Percentiles rank a stretch among this genome's conserved stretches.
Conservation (phyloP, 2,797 vertebrate genomes). For the Sphaeramia orbicularis region DNA sequence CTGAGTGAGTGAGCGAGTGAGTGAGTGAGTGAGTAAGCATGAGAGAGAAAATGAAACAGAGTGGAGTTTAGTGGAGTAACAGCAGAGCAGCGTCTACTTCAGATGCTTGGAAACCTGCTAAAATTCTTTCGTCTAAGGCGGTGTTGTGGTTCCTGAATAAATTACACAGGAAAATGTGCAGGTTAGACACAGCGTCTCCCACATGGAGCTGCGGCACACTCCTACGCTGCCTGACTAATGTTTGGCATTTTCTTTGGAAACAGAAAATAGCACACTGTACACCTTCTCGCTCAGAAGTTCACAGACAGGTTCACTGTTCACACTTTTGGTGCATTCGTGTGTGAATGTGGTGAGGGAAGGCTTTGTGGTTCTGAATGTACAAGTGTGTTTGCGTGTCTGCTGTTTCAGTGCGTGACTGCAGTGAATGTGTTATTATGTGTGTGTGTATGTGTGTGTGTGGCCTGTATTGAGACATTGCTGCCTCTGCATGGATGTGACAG, state of each 20-base stretch:
- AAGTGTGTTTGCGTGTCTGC: slow-evolving; percentile 1
- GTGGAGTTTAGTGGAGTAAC: slow-evolving; percentile 32
- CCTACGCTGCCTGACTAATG: slow-evolving; percentile 70
- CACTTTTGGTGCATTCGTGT: slow-evolving; percentile 11
- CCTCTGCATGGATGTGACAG: slow-evolving; percentile 81
- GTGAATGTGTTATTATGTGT: slow-evolving; percentile 16
- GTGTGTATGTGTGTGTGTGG: slow-evolving; percentile 21
- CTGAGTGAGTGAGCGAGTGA: not conserved
- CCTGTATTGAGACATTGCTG: slow-evolving; percentile 28
- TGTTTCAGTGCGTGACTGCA: slow-evolving; percentile 12
- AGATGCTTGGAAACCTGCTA: slow-evolving; percentile 21
- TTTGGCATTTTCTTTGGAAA: slow-evolving; percentile 50
- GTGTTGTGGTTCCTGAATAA: slow-evolving; percentile 34
- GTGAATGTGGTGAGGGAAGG: slow-evolving; percentile 12
- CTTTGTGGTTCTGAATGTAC: slow-evolving; percentile 1
- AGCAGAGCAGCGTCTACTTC: slow-evolving; percentile 5
- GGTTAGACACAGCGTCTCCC: slow-evolving; percentile 54
- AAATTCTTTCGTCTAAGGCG: slow-evolving; percentile 20
- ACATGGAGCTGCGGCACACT: slow-evolving; percentile 40
- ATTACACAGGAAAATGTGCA: slow-evolving; percentile 45
- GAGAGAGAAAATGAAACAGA: slow-evolving; percentile 9
- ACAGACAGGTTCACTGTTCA: slow-evolving; percentile 43
- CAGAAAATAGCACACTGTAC: slow-evolving; percentile 44
- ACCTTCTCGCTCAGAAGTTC: slow-evolving; percentile 33
- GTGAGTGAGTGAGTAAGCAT: slow-evolving; percentile 12